phyloP scores from a whole-genome alignment of 2,797 vertebrate species.

The Manis pentadactyla region DNA sequence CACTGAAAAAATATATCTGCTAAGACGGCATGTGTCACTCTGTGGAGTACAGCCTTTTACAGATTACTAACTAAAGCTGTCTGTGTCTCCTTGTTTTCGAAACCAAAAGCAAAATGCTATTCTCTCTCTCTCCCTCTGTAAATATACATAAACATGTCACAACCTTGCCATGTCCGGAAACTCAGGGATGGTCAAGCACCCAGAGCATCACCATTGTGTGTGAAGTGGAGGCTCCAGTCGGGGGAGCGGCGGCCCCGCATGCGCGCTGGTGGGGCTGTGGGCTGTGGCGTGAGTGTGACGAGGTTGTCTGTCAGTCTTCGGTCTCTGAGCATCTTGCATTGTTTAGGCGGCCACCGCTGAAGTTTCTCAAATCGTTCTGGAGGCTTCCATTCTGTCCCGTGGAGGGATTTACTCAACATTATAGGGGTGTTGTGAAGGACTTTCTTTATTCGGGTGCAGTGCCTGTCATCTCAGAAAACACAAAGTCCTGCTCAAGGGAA shows the following conservation, averaged over 20 bases:
- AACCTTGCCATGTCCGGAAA: not conserved
- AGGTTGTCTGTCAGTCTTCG: not conserved
- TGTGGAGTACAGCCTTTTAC: constrained; percentile 84
- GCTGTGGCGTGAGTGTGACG: not conserved
- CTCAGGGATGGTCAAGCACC: not conserved
- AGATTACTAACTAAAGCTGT: constrained; percentile 86
- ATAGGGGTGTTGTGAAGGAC: not conserved
- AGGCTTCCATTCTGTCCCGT: not conserved
- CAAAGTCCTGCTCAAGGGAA: not conserved
- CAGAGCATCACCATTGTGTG: not conserved
- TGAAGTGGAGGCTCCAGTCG: not conserved
- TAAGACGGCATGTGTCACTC: constrained; percentile 81
- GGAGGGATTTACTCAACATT: not conserved
- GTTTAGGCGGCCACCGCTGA: not conserved
- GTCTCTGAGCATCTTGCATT: not conserved
- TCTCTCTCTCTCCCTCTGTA: not conserved
- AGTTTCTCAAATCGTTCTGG: not conserved
- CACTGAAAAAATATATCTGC: not conserved
- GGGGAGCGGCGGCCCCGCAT: too few relatives aligned
- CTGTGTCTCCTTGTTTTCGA: constrained; percentile 83
- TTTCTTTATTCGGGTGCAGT: not conserved
- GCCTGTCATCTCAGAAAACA: not conserved
- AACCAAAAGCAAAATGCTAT: not conserved
- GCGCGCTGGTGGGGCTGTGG: not conserved
- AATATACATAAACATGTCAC: too few relatives aligned